Conservation (phyloP, 2,888 invertebrate species). For the Protodeltote pygarga region DNA sequence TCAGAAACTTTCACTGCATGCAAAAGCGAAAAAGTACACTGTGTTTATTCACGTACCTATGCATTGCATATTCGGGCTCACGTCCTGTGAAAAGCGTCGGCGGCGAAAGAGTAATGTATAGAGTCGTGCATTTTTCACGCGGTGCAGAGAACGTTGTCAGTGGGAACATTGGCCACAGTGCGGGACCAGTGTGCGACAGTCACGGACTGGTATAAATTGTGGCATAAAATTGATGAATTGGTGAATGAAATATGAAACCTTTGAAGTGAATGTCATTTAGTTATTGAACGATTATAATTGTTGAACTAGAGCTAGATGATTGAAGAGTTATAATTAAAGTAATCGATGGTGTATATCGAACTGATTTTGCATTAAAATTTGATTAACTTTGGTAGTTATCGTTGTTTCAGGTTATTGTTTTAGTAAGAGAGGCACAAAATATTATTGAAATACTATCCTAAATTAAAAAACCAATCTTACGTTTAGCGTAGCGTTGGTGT, state of each 20-base stretch:
- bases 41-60: slow-evolving; percentile 43
- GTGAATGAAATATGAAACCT: background rate
- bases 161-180: slow-evolving; percentile 48
- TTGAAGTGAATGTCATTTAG: slow-evolving; percentile 6
- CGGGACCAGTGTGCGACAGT: slow-evolving; percentile 45
- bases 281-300: slow-evolving; percentile 3
- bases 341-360: no score
- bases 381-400: no score
- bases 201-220: slow-evolving; percentile 47
- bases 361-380: no score
- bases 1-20: slow-evolving; percentile 41
- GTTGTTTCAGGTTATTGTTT: no score
- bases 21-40: slow-evolving; percentile 29
- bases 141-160: slow-evolving; percentile 53
- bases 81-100: slow-evolving; percentile 53
- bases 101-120: slow-evolving; percentile 60
- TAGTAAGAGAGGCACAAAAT: no score
- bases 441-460: no score
- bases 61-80: slow-evolving; percentile 53
- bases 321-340: no score
- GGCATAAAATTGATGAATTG: slow-evolving; percentile 38
- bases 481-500: no score
- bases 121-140: slow-evolving; percentile 61
- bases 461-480: no score
- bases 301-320: background rate